Evolutionary conservation across 2,113 vertebrate genomes (phyloP), one percentile per base, ranked within the genome.

Genomic region (Pelodiscus sinensis): DNA sequence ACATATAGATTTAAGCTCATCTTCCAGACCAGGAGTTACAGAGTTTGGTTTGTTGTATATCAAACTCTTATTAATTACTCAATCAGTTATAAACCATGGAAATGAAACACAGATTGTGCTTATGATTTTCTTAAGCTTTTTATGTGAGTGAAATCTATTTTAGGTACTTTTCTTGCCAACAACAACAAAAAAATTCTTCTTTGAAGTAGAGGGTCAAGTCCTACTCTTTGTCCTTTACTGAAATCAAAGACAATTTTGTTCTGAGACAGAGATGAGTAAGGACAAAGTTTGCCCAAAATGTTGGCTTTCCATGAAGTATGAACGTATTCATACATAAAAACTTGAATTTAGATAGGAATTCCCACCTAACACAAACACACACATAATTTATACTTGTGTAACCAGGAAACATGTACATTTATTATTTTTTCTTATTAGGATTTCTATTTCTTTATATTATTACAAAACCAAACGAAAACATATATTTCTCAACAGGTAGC

Each of bases 151-250:
- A 94, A 8, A 15, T 44, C 18, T 68, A n/a, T 8, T 6, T 79
- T 13, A 5, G 50, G 29, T 0, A 0, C 4, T 87, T 79, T 84
- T 79, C 71, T 56, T 52, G 25, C 56, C 1, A 0, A 12, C 11
- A 75, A 24, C n/a, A 22, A 44, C 4, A 44, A 75, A 92, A 9
- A 38, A 16, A 8, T 73, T 87, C 35, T 44, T 24, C 10, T 25
- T 83, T 86, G 38, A 75, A 75, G 38, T 38, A 44, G 35, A 44
- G 71, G 7, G 21, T 71, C 21, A 60, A 35, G 57, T 0, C 3
- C 9, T 84, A n/a, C 1, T 2, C 21, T 22, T 78, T 22, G 0
- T 25, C 8, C 84, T 94, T 79, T 71, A 16, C 35, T 2, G 0
- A 6, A 79, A 89, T 38, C 38, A 60, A 84, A 88, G 50, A 81